Conservation (phyloP, 2,888 invertebrate genomes). For the Pelosia muscerda region DNA sequence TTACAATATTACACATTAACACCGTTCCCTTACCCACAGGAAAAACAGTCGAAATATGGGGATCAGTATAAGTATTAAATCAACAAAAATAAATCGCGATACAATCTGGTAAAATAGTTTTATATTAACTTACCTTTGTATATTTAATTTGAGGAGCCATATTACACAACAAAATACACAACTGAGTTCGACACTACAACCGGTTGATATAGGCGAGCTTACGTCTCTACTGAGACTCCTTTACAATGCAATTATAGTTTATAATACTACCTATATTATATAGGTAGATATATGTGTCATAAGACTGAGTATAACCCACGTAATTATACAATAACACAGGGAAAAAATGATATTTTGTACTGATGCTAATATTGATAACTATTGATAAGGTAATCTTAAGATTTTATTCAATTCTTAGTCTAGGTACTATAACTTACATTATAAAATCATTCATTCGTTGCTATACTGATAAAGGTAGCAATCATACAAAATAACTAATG, state of each 20-base stretch:
- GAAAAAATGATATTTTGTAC: background rate
- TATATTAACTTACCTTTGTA: conserved; percentile 19
- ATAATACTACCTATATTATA: background rate
- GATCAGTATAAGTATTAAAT: background rate
- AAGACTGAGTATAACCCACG: background rate
- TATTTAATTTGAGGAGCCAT: conserved; percentile 29
- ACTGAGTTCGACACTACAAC: background rate
- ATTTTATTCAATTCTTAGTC: too few relatives aligned
- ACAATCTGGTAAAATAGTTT: background rate
- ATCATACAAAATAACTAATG: too few relatives aligned
- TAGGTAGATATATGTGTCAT: background rate
- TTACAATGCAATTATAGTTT: background rate
- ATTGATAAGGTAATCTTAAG: background rate
- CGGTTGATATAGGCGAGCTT: background rate
- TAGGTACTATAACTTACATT: too few relatives aligned
- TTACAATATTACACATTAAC: background rate
- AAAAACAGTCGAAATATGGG: background rate
- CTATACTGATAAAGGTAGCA: too few relatives aligned
- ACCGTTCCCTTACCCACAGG: background rate
- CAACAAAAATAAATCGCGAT: background rate
- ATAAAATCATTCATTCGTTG: too few relatives aligned
- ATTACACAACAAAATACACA: background rate
- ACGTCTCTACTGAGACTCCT: background rate
- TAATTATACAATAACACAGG: background rate
- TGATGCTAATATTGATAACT: background rate